Evolutionary conservation across 2,797 vertebrate species (phyloP), one percentile per base, ranked within the genome.

Genomic region (Chromis chromis): DNA sequence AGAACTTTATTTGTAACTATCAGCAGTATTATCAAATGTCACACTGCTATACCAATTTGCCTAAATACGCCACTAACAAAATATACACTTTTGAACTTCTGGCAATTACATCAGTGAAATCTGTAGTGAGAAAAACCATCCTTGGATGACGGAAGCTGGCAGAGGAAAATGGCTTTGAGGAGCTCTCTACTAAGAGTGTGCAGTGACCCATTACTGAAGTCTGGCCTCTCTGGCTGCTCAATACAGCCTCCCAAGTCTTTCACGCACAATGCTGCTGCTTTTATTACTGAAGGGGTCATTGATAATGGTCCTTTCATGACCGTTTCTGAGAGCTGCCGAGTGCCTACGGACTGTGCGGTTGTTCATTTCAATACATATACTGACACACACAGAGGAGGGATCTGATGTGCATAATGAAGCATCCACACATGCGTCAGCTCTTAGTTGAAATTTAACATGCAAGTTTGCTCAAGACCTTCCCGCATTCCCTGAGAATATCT

Each of bases 131-230:
- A 28, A 22, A 84, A 82, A 62, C 13, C 54, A 42, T 79, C 67
- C 67, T 64, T 4, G 7, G 65, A 64, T 74, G 70, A 86, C 54
- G 40, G 81, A 78, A 82, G 65, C 75, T 76, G 74, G 85, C 71
- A 77, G 67, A 76, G 67, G 56, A 72, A 74, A 69, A 77, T 33
- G 44, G 44, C 61, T 78, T 75, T 19, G 78, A 90, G 85, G 82
- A 88, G 80, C 79, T 77, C 77, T 90, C 65, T 71, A 71, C 76
- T 85, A 65, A 88, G 86, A 86, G 83, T 74, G 83, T 69, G 82
- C 89, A 79, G 65, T 90, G 92, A 94, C 92, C 92, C 87, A 60
- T 88, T 65, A 79, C 89, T 84, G 87, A 87, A 80, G 81, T 75
- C 74, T 83, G 84, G 85, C 86, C 84, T 85, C 74, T 71, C 33